A percentile compares a stretch with the other conserved stretches of the same genome.
Conservation (phyloP, 2,888 invertebrate species). For the Altica lythri region DNA sequence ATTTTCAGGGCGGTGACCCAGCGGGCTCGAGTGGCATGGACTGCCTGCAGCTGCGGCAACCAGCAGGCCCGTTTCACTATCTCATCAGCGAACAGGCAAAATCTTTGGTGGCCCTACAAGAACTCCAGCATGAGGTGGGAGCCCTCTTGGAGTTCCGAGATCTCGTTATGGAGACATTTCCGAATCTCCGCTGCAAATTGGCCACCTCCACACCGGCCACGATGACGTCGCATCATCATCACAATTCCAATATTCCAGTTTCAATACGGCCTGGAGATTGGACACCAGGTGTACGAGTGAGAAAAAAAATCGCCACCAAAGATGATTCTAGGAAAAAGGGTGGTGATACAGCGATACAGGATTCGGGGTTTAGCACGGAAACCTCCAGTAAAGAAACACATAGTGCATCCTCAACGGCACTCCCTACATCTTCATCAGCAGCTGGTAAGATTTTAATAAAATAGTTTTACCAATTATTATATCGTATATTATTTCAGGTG, state of each 20-base stretch:
- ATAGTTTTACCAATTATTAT: constrained; percentile 3
- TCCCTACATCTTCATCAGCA: constrained; percentile 55
- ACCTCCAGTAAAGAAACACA: constrained; percentile 83
- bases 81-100: constrained; percentile 89
- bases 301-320: constrained; percentile 57
- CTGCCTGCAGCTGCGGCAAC: constrained; percentile 75
- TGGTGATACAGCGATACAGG: constrained; percentile 68
- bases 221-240: constrained; percentile 56
- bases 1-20: constrained; percentile 53
- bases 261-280: constrained; percentile 64
- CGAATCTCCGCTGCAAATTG: constrained; percentile 85
- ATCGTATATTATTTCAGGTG: constrained; percentile 29
- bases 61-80: constrained; percentile 69
- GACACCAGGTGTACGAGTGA: constrained; percentile 80
- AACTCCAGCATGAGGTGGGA: constrained; percentile 92
- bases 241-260: constrained; percentile 63
- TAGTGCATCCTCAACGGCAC: constrained; percentile 69
- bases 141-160: constrained; percentile 89
- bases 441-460: constrained; percentile 33
- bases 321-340: constrained; percentile 55
- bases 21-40: constrained; percentile 77
- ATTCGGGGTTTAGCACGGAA: constrained; percentile 90
- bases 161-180: constrained; percentile 93
- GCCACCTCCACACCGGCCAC: constrained; percentile 63
- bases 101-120: constrained; percentile 83